A percentile compares a stretch with the other conserved stretches of the same genome.
Conservation (phyloP, 2,888 invertebrate genomes). For the Fragum whitleyi region DNA sequence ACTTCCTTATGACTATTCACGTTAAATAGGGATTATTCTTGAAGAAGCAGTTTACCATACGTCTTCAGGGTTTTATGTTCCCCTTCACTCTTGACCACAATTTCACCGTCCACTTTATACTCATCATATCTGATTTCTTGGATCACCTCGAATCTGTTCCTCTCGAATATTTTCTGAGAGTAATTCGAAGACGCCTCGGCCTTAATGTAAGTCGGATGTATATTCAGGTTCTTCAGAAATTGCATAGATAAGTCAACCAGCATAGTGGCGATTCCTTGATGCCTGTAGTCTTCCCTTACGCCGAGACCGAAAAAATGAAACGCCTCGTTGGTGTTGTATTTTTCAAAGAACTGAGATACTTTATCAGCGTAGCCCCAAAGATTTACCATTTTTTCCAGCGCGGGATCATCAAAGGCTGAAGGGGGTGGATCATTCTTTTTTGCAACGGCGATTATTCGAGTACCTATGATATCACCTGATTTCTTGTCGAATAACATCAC, state of each 20-base stretch:
- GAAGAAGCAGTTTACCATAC: constrained; percentile 27
- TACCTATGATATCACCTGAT: constrained; percentile 38
- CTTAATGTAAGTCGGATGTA: constrained; percentile 31
- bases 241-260: constrained; percentile 31
- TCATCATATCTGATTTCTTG: constrained; percentile 38
- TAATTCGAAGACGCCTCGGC: constrained; percentile 33
- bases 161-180: constrained; percentile 43
- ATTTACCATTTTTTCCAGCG: neutral
- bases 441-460: constrained; percentile 3
- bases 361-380: neutral
- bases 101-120: constrained; percentile 34
- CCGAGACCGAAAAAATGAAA: constrained; percentile 40
- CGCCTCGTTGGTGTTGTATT: constrained; percentile 33
- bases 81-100: constrained; percentile 24
- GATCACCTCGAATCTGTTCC: constrained; percentile 35
- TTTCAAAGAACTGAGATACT: constrained; percentile 27
- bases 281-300: constrained; percentile 30
- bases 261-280: constrained; percentile 25
- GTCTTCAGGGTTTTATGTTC: constrained; percentile 27
- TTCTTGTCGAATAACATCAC: constrained; percentile 32
- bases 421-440: constrained; percentile 2
- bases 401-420: neutral
- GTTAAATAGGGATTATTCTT: neutral
- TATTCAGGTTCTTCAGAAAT: constrained; percentile 24
- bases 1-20: too few species aligned